phyloP scores from a whole-genome alignment of 1,140 invertebrate species.

The Cherax destructor region DNA sequence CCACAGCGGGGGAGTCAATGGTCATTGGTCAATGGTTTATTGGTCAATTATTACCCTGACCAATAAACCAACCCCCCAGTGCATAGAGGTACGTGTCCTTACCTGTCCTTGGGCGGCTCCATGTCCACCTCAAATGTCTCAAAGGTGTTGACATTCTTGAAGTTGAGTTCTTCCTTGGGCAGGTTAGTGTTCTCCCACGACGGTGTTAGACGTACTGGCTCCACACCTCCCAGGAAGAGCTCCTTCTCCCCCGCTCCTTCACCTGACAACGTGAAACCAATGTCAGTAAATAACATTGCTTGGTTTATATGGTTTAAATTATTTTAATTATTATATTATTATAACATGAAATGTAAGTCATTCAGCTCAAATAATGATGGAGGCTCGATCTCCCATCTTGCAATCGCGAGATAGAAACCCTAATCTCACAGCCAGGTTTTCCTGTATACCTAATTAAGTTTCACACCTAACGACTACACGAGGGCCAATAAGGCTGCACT shows the following conservation, averaged over 20 bases:
- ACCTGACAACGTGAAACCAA: not conserved
- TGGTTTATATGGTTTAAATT: not conserved
- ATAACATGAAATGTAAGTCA: no score
- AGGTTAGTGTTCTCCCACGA: constrained; percentile 90
- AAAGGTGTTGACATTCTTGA: constrained; percentile 74
- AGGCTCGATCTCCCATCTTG: no score
- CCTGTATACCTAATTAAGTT: no score
- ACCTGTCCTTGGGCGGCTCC: constrained; percentile 73
- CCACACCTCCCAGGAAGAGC: constrained; percentile 73
- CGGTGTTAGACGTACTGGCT: constrained; percentile 88
- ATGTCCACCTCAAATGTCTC: constrained; percentile 69
- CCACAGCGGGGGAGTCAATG: no score
- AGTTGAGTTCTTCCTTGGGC: constrained; percentile 89
- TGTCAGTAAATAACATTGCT: not conserved
- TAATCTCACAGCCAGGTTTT: no score
- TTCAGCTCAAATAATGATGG: no score
- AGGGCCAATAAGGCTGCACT: no score
- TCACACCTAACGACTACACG: no score
- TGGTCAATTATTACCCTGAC: no score
- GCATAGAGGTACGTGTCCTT: constrained; percentile 1
- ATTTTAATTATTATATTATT: not conserved
- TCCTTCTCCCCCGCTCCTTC: constrained; percentile 66
- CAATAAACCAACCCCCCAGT: not conserved
- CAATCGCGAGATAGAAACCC: not conserved
- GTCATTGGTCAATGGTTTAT: no score